Percentiles rank a stretch among this genome's conserved stretches.
These are phyloP conservation scores for Drosophila maculinotata DNA, from an alignment of 2,888 invertebrate genomes.

Conservation along the genomic window DNA sequence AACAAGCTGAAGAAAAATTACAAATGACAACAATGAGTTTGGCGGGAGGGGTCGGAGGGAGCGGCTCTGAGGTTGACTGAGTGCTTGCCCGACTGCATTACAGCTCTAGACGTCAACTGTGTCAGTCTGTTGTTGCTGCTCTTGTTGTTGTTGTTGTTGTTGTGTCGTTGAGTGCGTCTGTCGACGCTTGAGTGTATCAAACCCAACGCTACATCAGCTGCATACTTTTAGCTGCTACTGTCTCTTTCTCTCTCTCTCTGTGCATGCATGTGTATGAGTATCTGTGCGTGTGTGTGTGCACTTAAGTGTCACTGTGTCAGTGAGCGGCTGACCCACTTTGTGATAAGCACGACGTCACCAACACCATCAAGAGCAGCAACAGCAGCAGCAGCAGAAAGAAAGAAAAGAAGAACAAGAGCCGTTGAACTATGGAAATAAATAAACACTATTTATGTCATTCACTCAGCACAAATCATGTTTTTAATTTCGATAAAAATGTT, in stretches of 20 bases:
- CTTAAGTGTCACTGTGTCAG: conserved; percentile 78
- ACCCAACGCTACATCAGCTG: conserved; percentile 69
- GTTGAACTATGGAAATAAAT: conserved; percentile 13
- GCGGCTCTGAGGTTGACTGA: conserved; percentile 70
- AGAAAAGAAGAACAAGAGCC: conserved; percentile 9
- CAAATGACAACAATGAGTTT: conserved; percentile 53
- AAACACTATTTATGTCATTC: not conserved
- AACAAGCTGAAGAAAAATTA: conserved; percentile 57
- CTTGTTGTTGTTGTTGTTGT: conserved; percentile 27
- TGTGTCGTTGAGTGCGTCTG: conserved; percentile 72
- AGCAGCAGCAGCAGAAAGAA: conserved; percentile 13
- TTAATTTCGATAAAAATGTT: too few species aligned
- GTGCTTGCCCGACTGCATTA: conserved; percentile 71
- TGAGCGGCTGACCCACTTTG: conserved; percentile 79
- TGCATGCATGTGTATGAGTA: too few species aligned
- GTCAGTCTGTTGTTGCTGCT: conserved; percentile 41
- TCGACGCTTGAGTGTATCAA: conserved; percentile 80
- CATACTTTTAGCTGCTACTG: conserved; percentile 62
- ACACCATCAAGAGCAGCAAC: conserved; percentile 34
- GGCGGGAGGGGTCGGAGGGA: conserved; percentile 2
- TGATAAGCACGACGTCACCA: conserved; percentile 61
- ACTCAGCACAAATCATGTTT: not conserved
- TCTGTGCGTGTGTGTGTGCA: conserved; percentile 27
- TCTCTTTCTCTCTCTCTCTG: conserved; percentile 15
- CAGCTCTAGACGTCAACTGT: conserved; percentile 73